These are phyloP conservation scores for Sympetrum striolatum DNA, from an alignment of 2,888 invertebrate species.

Conservation along the genomic window DNA sequence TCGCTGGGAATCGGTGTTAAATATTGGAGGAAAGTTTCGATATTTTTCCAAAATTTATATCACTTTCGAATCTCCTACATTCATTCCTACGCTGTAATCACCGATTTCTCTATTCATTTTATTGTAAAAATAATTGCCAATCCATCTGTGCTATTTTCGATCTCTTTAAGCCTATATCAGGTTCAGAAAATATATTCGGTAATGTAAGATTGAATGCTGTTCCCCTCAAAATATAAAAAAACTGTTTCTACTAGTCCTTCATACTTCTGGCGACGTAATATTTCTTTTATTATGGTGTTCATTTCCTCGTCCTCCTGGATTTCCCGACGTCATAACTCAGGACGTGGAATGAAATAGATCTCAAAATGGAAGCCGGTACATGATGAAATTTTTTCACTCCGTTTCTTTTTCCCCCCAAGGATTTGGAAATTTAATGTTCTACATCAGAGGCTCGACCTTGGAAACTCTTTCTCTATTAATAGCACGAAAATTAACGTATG, in stretches of 20 bases:
- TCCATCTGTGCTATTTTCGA: too few species aligned
- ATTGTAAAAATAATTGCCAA: too few species aligned
- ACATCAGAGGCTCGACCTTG: too few species aligned
- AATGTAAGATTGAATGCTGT: background rate
- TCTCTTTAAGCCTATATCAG: background rate
- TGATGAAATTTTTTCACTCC: slow-evolving; percentile 9
- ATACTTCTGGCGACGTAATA: background rate
- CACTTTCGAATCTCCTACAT: too few species aligned
- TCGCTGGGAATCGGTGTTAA: too few species aligned
- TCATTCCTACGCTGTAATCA: too few species aligned
- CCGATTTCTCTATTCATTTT: too few species aligned
- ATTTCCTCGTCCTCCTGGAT: slow-evolving; percentile 3
- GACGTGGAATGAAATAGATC: slow-evolving; percentile 9
- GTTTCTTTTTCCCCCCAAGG: background rate
- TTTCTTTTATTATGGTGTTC: slow-evolving; percentile 19
- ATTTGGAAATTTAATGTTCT: background rate
- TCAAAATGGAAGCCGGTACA: slow-evolving; percentile 6
- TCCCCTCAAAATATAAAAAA: background rate
- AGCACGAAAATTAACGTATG: too few species aligned
- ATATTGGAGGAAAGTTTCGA: too few species aligned
- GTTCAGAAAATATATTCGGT: background rate
- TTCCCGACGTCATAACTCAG: slow-evolving; percentile 35
- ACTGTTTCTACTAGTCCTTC: background rate
- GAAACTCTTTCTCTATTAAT: background rate
- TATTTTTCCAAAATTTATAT: too few species aligned